Conservation (phyloP, 2,113 vertebrate species). For the Hypocryptadius cinnamomeus region DNA sequence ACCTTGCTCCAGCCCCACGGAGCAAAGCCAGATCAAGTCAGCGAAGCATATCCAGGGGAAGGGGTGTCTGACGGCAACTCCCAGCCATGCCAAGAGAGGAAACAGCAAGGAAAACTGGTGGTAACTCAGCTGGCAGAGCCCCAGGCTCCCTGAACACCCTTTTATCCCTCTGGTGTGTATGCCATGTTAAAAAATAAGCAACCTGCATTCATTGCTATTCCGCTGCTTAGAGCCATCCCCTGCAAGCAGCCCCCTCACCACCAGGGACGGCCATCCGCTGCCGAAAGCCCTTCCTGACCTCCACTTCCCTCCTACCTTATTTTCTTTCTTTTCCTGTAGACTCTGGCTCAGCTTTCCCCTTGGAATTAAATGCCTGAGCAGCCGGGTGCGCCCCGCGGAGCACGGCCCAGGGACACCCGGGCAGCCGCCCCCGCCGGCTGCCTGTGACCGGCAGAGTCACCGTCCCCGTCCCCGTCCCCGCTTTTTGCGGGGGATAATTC, state of each 20-base stretch:
- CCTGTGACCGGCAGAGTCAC: neutral
- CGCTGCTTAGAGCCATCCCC: neutral
- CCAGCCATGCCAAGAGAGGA: neutral
- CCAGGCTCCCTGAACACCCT: neutral
- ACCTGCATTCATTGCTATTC: neutral
- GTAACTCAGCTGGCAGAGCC: neutral
- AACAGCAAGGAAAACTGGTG: neutral
- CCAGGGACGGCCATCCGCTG: neutral
- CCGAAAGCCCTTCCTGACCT: neutral
- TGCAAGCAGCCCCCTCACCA: neutral
- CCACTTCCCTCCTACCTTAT: neutral
- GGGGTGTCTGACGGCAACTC: neutral
- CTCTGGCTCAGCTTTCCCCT: neutral
- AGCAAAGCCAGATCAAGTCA: neutral
- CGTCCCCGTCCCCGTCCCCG: neutral
- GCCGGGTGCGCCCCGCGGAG: neutral
- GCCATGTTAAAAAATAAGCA: slow-evolving; percentile 18
- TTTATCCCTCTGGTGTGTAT: neutral
- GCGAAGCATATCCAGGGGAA: neutral
- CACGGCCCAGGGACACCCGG: neutral
- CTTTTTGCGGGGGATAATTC: neutral
- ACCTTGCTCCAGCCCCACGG: neutral
- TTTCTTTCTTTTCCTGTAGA: neutral
- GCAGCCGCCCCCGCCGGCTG: neutral
- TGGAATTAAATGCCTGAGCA: neutral